Evolutionary conservation across 1,140 invertebrate species (phyloP), one percentile per base, ranked within the genome.

Genomic region (Drosophila ironensis): DNA sequence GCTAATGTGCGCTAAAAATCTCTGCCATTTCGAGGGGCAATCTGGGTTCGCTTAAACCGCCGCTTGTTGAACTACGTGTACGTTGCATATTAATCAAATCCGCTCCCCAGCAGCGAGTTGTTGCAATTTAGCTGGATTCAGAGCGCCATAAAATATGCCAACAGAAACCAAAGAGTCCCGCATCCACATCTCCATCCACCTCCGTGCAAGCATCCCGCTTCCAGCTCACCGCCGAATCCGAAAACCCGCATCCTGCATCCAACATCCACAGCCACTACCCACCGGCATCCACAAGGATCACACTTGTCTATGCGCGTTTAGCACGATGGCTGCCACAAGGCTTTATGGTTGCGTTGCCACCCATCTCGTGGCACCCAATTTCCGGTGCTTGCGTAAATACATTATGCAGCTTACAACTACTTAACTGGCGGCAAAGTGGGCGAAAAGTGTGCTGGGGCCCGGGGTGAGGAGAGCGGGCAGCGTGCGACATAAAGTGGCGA

Each of bases 341-440:
- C 54, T 47, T 61, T 59, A 63, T 61, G 56, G 59, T 16, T 28
- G 56, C 17, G n/a, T 8, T 28, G 16, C 45, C 59, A 57, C 67
- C 61, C 61, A 51, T 22, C 47, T 60, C 46, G 52, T 60, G 68
- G 78, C 80, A 84, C 60, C 78, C 78, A 78, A 86, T 84, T 84
- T 84, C 78, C 78, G 78, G 80, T 80, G 64, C 78, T 84, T 84
- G 75, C 64, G 74, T 84, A 84, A 86, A 84, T 84, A 84, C 78
- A 84, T 84, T 84, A 84, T 84, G 78, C 78, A 84, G 74, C 78
- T 84, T 84, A 84, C 78, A 84, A 84, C 78, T 84, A 84, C 78
- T 84, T 84, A 84, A 66, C 74, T 16, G 14, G 16, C 30, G 22
- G 37, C 17, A 25, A 50, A 61, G 63, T 54, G 46, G 33, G 40